Evolutionary conservation across 2,888 invertebrate genomes (phyloP), one percentile per base, ranked within the genome.

Genomic region (Dryobotodes eremita): DNA sequence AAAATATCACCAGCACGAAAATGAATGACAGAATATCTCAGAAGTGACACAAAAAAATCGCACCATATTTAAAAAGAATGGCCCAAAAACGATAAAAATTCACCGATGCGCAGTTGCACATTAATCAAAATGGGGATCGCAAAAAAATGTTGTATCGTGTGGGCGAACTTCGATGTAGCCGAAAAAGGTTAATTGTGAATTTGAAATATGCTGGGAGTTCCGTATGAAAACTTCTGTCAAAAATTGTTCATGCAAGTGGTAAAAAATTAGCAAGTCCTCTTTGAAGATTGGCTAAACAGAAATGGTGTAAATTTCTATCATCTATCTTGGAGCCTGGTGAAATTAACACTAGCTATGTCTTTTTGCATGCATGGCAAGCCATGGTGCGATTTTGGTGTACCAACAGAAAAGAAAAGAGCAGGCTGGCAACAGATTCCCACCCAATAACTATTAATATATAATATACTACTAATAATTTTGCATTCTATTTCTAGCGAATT

Each of bases 121-220:
- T 95, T 95, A 94, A 96, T 96, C 95, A 95, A 95, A 94, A 94
- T 92, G 92, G 92, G 92, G 91, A 92, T 93, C 93, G 94, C 94
- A 95, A 95, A 95, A 95, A 95, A 94, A 91, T 87, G 61, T 87
- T 87, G 86, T 88, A 89, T 87, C 90, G 91, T 91, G 94, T 94
- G 94, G 94, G 94, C 90, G 92, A 90, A 90, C 77, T 89, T 83
- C 91, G 82, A 83, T 88, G 87, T 82, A 71, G 71, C 75, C 80
- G 79, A 87, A 82, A 86, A 79, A 74, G 75, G 79, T 70, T 65
- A 69, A 75, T 73, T 48, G 69, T 77, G 73, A 76, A 68, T 66
- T 74, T 64, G 11, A 36, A 71, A 71, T 53, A 46, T 57, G 13
- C 42, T 0, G 10, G 26, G 57, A 87, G 89, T 92, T 92, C 92